These are phyloP conservation scores for Alosa alosa DNA, from an alignment of 2,113 vertebrate species.

Conservation along the genomic window DNA sequence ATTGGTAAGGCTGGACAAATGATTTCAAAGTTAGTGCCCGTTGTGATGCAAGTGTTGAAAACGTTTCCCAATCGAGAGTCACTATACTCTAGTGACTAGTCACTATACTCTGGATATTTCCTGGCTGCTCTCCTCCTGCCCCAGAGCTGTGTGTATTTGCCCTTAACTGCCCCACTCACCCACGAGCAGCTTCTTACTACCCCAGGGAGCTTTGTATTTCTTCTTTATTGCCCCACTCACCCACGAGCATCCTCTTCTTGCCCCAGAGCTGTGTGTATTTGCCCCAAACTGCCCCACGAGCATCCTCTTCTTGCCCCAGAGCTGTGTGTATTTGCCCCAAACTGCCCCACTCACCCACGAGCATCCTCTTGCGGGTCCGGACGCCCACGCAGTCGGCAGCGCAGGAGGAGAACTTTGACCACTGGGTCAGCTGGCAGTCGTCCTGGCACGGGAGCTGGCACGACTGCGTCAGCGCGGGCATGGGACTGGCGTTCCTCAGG, in stretches of 20 bases:
- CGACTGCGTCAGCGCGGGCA: constrained; percentile 85
- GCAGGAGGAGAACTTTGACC: constrained; percentile 95
- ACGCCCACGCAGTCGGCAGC: constrained; percentile 89
- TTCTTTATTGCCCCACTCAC: no score
- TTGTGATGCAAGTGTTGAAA: no score
- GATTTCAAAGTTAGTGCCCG: no score
- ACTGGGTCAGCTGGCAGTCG: constrained; percentile 90
- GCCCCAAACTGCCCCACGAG: no score
- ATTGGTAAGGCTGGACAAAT: no score
- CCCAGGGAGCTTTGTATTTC: no score
- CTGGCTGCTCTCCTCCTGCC: not conserved
- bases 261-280: not conserved
- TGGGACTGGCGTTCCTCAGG: constrained; percentile 77
- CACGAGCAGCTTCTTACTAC: no score
- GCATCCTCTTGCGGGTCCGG: constrained; percentile 83
- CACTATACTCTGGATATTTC: no score
- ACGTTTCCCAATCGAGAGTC: no score
- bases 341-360: constrained; percentile 78
- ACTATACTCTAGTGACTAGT: no score
- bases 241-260: not conserved
- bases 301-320: not conserved
- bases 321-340: no score
- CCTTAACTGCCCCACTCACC: no score
- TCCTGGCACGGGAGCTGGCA: constrained; percentile 96
- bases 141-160: not conserved